These are phyloP conservation scores for Drosophila grimshawi DNA, from an alignment of 1,140 invertebrate species.

Conservation along the genomic window DNA sequence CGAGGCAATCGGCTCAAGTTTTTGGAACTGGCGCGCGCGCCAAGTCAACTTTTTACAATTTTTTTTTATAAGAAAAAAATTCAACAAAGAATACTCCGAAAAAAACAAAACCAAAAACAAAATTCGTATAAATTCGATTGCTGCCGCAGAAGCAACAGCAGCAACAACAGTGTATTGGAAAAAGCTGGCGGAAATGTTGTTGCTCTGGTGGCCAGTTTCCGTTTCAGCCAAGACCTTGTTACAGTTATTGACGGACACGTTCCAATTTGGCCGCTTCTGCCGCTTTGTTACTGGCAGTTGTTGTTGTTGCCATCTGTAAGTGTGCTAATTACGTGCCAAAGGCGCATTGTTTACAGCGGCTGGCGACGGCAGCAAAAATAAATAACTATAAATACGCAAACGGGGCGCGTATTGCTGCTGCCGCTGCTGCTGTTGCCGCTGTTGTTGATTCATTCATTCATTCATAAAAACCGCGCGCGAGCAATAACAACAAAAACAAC, in stretches of 20 bases:
- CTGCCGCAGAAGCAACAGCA: conserved; percentile 14
- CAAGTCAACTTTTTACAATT: conserved; percentile 62
- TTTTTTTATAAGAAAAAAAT: conserved; percentile 36
- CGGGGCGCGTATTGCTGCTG: conserved; percentile 39
- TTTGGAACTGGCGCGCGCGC: conserved; percentile 70
- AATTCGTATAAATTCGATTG: conserved; percentile 26
- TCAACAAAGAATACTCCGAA: neutral
- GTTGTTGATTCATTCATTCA: conserved; percentile 71
- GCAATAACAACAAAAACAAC: conserved; percentile 38
- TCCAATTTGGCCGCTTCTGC: conserved; percentile 57
- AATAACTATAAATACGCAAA: conserved; percentile 78
- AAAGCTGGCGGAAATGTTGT: conserved; percentile 49
- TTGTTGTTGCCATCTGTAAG: conserved; percentile 52
- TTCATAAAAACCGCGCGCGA: conserved; percentile 67
- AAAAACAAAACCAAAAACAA: too few relatives aligned
- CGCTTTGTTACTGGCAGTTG: conserved; percentile 9
- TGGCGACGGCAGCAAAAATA: conserved; percentile 59
- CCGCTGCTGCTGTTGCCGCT: conserved; percentile 21
- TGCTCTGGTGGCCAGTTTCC: conserved; percentile 54
- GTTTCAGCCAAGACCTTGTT: conserved; percentile 71
- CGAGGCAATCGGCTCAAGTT: conserved; percentile 47
- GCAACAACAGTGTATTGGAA: neutral
- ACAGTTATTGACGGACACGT: conserved; percentile 80
- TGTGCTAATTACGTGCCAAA: conserved; percentile 81
- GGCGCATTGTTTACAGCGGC: conserved; percentile 74